A percentile compares a stretch with the other conserved stretches of the same genome.
phyloP scores from a whole-genome alignment of 1,140 invertebrate genomes.

The Hesperophylax magnus region DNA sequence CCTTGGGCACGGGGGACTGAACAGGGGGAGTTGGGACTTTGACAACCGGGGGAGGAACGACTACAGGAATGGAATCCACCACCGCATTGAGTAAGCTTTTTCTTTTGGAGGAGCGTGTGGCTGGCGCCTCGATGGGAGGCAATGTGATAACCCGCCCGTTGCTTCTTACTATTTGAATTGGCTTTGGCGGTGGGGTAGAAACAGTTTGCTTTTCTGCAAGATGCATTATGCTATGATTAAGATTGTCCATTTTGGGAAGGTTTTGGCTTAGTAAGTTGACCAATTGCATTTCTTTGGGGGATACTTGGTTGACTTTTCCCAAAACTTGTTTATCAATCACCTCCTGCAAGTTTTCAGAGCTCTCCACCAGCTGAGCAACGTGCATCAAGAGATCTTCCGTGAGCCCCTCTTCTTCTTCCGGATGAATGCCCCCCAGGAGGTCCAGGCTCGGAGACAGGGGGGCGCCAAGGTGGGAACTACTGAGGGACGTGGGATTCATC shows the following conservation, averaged over 20 bases:
- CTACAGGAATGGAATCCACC: background rate
- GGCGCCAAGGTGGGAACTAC: slow-evolving; percentile 59
- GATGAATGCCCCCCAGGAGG: slow-evolving; percentile 66
- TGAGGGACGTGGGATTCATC: slow-evolving; percentile 67
- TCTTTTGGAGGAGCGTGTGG: slow-evolving; percentile 70
- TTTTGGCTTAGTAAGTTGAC: too few relatives aligned
- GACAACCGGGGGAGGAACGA: background rate
- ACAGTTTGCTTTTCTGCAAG: background rate
- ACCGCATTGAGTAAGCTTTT: slow-evolving; percentile 58
- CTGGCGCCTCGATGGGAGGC: slow-evolving; percentile 85
- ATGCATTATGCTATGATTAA: background rate
- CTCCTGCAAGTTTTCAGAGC: slow-evolving; percentile 77
- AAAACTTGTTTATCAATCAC: slow-evolving; percentile 77
- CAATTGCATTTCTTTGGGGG: slow-evolving; percentile 55
- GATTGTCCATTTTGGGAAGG: slow-evolving; percentile 40
- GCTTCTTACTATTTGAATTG: slow-evolving; percentile 78
- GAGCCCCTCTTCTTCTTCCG: slow-evolving; percentile 74
- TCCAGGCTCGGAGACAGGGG: slow-evolving; percentile 68
- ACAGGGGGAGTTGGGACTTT: slow-evolving; percentile 43
- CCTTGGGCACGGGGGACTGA: slow-evolving; percentile 8
- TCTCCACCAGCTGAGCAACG: slow-evolving; percentile 77
- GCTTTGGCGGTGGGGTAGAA: slow-evolving; percentile 51
- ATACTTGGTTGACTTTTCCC: slow-evolving; percentile 66
- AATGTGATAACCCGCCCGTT: slow-evolving; percentile 81
- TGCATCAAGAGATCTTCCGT: slow-evolving; percentile 78